Evolutionary conservation across 2,113 vertebrate genomes (phyloP), one percentile per base, ranked within the genome.

Genomic region (Clarias macrocephalus): DNA sequence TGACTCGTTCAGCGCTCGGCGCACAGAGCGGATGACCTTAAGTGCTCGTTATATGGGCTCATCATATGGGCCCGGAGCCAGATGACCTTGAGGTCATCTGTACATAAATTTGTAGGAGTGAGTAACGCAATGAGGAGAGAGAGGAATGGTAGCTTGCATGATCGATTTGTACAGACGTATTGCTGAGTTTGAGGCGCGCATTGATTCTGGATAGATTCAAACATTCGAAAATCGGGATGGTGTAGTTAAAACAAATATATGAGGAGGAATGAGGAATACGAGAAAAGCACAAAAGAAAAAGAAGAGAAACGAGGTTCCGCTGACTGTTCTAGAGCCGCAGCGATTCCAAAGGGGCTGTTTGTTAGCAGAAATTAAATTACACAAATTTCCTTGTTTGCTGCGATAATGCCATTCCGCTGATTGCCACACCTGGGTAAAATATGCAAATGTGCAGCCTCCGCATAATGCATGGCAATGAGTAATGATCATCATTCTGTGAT

Each of bases 351-450:
- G 87, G 85, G 87, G 79, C 65, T 82, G 89, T 87, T 90, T 88
- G 87, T 87, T 85, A 88, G 87, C 77, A 42, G 70, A 90, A 90
- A 90, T 87, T 88, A 86, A 90, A 90, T 90, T 88, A 90, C 89
- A 90, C 54, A 68, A 87, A 85, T 90, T 82, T 90, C 82, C 89
- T 82, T 87, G 79, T 90, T 88, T 88, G 89, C 72, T 18, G 25
- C 73, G 79, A 87, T 88, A 88, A 88, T 87, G 85, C 85, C 82
- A 88, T 90, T 87, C 85, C 82, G 52, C 89, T 87, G 89, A 90
- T 88, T 88, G 87, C 88, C 85, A 88, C 89, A 90, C 89, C 89
- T 88, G 89, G 87, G 89, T 90, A 90, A 85, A 90, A 88, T 88
- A 90, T 90, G 87, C 89, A 88, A 90, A 88, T 88, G 87, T 65